phyloP scores from a whole-genome alignment of 2,797 vertebrate genomes.

The Fundulus diaphanus region DNA sequence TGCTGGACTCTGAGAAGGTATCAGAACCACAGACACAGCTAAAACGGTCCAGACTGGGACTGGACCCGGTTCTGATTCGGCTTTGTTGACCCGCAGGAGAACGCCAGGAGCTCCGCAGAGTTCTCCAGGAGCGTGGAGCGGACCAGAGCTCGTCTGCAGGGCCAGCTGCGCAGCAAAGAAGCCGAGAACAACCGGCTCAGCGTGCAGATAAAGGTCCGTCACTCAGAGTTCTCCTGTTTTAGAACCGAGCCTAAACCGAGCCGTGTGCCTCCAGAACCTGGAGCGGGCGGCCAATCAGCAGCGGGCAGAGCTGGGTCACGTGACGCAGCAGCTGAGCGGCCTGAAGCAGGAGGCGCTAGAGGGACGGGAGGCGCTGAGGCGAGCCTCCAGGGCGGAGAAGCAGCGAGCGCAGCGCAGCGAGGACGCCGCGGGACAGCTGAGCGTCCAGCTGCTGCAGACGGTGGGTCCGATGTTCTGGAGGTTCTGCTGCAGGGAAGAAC shows the following conservation, averaged over 20 bases:
- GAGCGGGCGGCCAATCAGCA: slow-evolving; percentile 83
- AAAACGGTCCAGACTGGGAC: too few species aligned
- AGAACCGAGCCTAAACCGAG: not conserved
- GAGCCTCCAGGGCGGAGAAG: slow-evolving; percentile 86
- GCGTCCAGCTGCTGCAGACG: slow-evolving; percentile 85
- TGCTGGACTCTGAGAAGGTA: slow-evolving; percentile 90
- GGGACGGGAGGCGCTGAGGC: slow-evolving; percentile 88
- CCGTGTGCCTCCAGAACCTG: slow-evolving; percentile 79
- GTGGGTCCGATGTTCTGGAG: slow-evolving; percentile 64
- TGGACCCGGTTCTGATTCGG: not conserved
- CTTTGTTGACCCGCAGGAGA: slow-evolving; percentile 77
- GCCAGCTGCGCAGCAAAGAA: slow-evolving; percentile 88
- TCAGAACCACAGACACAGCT: not conserved
- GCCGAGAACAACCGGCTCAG: slow-evolving; percentile 88
- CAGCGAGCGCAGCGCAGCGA: slow-evolving; percentile 87
- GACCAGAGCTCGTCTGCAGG: slow-evolving; percentile 87
- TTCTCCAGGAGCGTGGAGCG: slow-evolving; percentile 87
- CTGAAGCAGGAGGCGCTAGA: slow-evolving; percentile 76
- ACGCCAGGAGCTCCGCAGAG: slow-evolving; percentile 82
- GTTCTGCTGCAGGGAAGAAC: too few species aligned
- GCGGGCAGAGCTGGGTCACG: slow-evolving; percentile 81
- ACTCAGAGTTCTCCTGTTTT: not conserved
- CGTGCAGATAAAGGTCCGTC: slow-evolving; percentile 86
- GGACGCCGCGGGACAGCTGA: slow-evolving; percentile 82
- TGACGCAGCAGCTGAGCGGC: slow-evolving; percentile 81